Conservation (phyloP, 2,113 vertebrate genomes). For the Nothobranchius furzeri region DNA sequence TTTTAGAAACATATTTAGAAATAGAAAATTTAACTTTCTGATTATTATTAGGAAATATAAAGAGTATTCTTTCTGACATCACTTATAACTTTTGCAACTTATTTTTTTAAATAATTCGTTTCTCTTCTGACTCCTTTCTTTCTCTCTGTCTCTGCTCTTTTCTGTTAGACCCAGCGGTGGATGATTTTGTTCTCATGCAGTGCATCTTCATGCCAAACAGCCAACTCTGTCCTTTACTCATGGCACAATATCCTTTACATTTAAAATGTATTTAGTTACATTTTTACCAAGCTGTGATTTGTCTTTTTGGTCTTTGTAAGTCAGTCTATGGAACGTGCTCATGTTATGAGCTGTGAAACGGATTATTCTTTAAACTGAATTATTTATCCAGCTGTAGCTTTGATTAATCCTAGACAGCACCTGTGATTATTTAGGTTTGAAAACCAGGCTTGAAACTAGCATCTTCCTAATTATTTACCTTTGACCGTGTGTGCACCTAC, state of each 20-base stretch:
- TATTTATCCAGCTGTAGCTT: background rate
- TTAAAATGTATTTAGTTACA: too few species aligned
- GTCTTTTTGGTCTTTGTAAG: background rate
- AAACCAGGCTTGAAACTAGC: background rate
- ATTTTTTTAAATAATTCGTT: background rate
- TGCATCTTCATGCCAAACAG: conserved; percentile 96
- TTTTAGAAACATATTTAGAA: too few species aligned
- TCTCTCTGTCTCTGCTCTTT: background rate
- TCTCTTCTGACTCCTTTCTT: conserved; percentile 3
- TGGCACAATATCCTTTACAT: conserved; percentile 97
- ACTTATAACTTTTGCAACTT: too few species aligned
- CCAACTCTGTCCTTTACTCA: conserved; percentile 92
- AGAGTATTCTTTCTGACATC: too few species aligned
- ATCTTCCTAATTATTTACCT: conserved; percentile 29
- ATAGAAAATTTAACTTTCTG: too few species aligned
- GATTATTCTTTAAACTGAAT: background rate
- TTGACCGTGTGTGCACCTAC: conserved; percentile 83
- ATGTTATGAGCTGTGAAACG: too few species aligned
- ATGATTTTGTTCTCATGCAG: conserved; percentile 97
- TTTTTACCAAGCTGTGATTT: too few species aligned
- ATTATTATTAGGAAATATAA: too few species aligned
- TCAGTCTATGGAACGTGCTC: too few species aligned
- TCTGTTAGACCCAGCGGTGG: conserved; percentile 87
- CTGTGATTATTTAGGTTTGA: background rate
- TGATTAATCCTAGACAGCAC: background rate